Conservation (phyloP, 2,888 invertebrate species). For the Pristionchus arcanus region DNA sequence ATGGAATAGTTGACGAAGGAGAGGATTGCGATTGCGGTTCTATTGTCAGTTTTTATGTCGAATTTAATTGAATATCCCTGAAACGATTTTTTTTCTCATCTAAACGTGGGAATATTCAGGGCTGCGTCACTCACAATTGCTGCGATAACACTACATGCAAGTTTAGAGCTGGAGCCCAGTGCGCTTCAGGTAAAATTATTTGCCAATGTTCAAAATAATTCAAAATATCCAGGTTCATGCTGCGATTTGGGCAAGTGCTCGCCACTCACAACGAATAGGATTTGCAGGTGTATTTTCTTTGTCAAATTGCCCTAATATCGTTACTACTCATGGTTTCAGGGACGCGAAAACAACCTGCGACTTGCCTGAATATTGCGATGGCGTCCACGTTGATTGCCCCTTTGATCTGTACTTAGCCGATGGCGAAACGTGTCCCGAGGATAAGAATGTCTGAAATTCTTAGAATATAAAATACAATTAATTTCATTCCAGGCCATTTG, state of each 20-base stretch:
- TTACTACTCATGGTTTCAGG: not conserved
- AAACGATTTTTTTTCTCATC: too few species aligned
- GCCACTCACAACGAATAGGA: not conserved
- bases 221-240: not conserved
- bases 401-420: slow-evolving; percentile 91
- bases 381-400: slow-evolving; percentile 93
- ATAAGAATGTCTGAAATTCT: slow-evolving; percentile 71
- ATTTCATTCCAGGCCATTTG: not conserved
- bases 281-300: not conserved
- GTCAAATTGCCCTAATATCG: not conserved
- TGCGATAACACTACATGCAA: not conserved
- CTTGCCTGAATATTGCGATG: slow-evolving; percentile 86
- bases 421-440: slow-evolving; percentile 88
- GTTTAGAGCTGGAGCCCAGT: not conserved
- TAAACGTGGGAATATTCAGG: too few species aligned
- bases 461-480: not conserved
- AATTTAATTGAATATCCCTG: too few species aligned
- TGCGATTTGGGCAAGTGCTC: not conserved
- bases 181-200: not conserved
- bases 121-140: not conserved
- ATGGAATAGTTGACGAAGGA: not conserved
- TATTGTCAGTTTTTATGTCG: not conserved
- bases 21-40: not conserved
- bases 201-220: too few species aligned
- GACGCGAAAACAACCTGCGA: not conserved